Conservation (phyloP, 2,113 vertebrate genomes). For the Marmota monax region DNA sequence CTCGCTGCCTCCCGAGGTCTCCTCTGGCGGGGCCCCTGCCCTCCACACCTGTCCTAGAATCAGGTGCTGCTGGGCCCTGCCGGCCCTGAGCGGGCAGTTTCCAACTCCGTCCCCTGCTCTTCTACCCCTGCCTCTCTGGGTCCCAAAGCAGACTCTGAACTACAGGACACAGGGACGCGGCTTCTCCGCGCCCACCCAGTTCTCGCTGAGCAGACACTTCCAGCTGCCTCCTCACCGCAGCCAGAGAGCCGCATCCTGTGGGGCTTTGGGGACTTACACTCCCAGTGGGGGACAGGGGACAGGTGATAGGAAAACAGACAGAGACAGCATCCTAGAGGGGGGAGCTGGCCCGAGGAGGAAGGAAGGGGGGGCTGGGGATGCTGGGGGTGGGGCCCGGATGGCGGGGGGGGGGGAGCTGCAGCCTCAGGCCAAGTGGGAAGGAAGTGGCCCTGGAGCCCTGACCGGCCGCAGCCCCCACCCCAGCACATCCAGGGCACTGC, state of each 20-base stretch:
- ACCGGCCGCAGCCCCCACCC: too few species aligned
- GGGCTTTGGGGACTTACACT: too few species aligned
- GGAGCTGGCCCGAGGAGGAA: rapidly evolving
- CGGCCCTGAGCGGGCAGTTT: rapidly evolving
- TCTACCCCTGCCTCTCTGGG: not conserved
- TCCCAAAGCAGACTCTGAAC: not conserved
- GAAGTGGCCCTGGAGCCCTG: not conserved
- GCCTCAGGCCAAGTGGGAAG: not conserved
- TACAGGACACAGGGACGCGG: rapidly evolving
- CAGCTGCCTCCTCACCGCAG: not conserved
- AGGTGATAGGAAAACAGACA: not conserved
- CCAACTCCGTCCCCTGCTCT: too few species aligned
- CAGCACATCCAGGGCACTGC: rapidly evolving
- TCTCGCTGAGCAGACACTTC: too few species aligned
- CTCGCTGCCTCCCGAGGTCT: not conserved
- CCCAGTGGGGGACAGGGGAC: not conserved
- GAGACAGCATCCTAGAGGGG: not conserved
- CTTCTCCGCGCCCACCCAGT: not conserved
- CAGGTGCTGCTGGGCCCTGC: not conserved
- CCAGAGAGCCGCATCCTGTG: too few species aligned
- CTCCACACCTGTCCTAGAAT: not conserved
- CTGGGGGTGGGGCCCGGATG: rapidly evolving
- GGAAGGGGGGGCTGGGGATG: not conserved
- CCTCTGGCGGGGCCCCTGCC: too few species aligned
- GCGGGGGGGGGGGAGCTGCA: not conserved